Conservation (phyloP, 2,888 invertebrate genomes). For the Rhaphigaster nebulosa region DNA sequence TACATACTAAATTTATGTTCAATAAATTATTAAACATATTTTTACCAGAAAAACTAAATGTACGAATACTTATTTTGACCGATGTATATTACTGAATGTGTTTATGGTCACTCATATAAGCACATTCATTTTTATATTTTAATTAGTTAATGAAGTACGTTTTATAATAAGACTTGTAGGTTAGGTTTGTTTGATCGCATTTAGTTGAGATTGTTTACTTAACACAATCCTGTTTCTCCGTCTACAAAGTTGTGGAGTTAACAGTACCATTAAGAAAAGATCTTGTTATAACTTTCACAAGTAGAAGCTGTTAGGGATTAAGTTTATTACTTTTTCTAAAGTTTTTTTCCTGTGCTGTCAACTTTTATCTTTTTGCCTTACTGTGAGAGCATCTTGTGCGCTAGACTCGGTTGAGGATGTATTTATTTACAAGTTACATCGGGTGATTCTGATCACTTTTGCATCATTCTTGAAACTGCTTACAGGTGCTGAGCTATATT, state of each 20-base stretch:
- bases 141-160: too few species aligned
- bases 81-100: too few species aligned
- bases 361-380: neutral
- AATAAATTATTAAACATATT: too few species aligned
- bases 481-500: too few species aligned
- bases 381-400: neutral
- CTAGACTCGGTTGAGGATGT: neutral
- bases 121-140: too few species aligned
- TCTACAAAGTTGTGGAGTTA: neutral
- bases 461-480: too few species aligned
- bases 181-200: neutral
- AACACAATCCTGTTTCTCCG: neutral
- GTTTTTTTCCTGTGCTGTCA: neutral
- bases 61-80: too few species aligned
- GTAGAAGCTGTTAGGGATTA: slow-evolving; percentile 12
- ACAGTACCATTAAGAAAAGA: neutral
- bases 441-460: neutral
- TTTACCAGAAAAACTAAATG: too few species aligned
- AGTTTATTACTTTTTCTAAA: neutral
- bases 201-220: neutral
- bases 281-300: slow-evolving; percentile 27
- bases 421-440: neutral
- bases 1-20: too few species aligned
- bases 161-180: neutral
- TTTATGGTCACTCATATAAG: too few species aligned